Evolutionary conservation across 2,113 vertebrate genomes (phyloP).

Genomic region (Ploceus nigricollis): DNA sequence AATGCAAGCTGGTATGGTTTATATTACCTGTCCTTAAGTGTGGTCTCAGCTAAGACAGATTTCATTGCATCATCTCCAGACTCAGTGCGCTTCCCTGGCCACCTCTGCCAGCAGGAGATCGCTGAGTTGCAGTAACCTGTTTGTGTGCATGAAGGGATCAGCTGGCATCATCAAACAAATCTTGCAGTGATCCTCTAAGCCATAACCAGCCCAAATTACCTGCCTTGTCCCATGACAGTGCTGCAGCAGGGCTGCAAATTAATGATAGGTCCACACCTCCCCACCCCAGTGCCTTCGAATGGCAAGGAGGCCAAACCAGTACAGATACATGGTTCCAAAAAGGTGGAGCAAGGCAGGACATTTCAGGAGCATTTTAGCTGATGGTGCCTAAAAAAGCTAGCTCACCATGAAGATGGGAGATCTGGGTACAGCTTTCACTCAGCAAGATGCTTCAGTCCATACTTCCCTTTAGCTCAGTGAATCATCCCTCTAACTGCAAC

Average conservation of each 20-base stretch:
- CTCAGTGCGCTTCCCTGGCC: rapidly evolving
- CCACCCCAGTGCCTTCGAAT: rapidly evolving
- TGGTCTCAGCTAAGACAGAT: neutral
- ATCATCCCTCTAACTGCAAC: neutral
- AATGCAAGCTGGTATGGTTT: neutral
- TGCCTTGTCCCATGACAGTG: neutral
- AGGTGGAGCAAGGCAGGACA: neutral
- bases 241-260: neutral
- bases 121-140: neutral
- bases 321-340: neutral
- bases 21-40: neutral
- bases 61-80: neutral
- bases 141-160: neutral
- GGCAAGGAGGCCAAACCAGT: neutral
- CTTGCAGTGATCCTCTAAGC: neutral
- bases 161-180: neutral
- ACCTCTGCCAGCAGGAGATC: neutral
- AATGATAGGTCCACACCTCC: neutral
- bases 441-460: neutral
- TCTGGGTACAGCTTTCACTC: neutral
- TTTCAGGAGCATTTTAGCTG: neutral
- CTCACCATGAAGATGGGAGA: neutral
- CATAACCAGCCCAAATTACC: neutral
- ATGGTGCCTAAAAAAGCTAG: neutral
- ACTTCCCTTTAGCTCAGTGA: neutral